These are phyloP conservation scores for Fistularia commersonii DNA, from an alignment of 2,797 vertebrate genomes.

Conservation along the genomic window DNA sequence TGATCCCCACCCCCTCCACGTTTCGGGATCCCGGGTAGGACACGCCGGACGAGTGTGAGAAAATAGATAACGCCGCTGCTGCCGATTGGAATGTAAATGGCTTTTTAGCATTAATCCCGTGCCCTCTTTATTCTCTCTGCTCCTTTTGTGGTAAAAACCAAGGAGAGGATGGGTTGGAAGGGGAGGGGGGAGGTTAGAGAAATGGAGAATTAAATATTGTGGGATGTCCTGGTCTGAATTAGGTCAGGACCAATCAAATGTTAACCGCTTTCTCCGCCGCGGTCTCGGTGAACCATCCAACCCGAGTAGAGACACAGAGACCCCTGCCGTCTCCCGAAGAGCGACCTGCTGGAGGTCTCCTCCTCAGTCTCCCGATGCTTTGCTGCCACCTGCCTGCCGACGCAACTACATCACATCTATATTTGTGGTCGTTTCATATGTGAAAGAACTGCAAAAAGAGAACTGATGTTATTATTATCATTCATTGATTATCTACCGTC, in stretches of 20 bases:
- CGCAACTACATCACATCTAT: neutral
- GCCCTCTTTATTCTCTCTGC: conserved; percentile 62
- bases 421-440: no score
- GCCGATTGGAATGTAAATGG: conserved; percentile 66
- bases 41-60: conserved; percentile 58
- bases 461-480: no score
- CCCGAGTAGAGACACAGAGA: conserved; percentile 67
- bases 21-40: no score
- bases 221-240: conserved; percentile 79
- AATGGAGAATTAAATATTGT: conserved; percentile 60
- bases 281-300: neutral
- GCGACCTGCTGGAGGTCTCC: no score
- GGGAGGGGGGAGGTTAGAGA: conserved; percentile 12
- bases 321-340: conserved; percentile 60
- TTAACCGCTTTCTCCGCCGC: conserved; percentile 46
- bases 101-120: conserved; percentile 65
- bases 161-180: conserved; percentile 14
- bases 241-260: conserved; percentile 77
- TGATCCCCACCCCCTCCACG: no score
- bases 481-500: no score
- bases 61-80: conserved; percentile 66
- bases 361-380: conserved; percentile 9
- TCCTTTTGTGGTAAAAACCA: conserved; percentile 50
- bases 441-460: no score
- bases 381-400: conserved; percentile 58